Conservation (phyloP, 2,797 vertebrate species). For the Thamnophis elegans region DNA sequence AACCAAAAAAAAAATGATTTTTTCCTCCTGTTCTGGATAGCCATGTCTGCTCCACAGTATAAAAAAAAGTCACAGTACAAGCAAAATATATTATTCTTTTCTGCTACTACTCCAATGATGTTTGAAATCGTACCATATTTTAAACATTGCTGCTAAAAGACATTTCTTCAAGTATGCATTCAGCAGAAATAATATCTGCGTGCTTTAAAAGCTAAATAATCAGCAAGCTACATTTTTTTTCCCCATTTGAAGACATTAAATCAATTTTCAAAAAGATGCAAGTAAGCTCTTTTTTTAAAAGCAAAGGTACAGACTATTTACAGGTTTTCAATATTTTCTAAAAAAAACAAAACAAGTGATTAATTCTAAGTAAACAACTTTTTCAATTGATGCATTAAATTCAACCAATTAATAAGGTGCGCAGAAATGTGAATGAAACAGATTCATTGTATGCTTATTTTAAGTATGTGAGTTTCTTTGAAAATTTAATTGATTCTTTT, state of each 20-base stretch:
- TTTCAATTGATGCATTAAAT: constrained; percentile 49
- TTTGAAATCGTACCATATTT: neutral
- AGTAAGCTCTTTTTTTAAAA: constrained; percentile 6
- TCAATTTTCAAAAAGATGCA: constrained; percentile 23
- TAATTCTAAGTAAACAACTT: constrained; percentile 57
- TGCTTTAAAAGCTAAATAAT: constrained; percentile 18
- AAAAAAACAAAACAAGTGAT: constrained; percentile 38
- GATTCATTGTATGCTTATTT: constrained; percentile 4
- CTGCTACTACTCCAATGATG: neutral
- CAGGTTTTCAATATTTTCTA: constrained; percentile 42
- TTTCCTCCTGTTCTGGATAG: no score
- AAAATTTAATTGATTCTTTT: neutral
- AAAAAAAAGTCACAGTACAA: neutral
- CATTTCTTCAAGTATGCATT: neutral
- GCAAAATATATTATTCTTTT: neutral
- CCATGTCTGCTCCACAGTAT: neutral
- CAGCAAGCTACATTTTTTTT: constrained; percentile 49
- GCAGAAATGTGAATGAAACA: constrained; percentile 47
- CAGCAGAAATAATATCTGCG: constrained; percentile 35
- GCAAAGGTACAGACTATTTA: constrained; percentile 59
- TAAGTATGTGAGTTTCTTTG: constrained; percentile 20
- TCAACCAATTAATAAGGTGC: constrained; percentile 67
- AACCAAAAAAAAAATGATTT: neutral
- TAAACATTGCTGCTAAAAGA: neutral
- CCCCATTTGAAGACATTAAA: constrained; percentile 3